A percentile compares a stretch with the other conserved stretches of the same genome.
phyloP scores from a whole-genome alignment of 92 coral and sea anemone species.

The Muricea muricata region DNA sequence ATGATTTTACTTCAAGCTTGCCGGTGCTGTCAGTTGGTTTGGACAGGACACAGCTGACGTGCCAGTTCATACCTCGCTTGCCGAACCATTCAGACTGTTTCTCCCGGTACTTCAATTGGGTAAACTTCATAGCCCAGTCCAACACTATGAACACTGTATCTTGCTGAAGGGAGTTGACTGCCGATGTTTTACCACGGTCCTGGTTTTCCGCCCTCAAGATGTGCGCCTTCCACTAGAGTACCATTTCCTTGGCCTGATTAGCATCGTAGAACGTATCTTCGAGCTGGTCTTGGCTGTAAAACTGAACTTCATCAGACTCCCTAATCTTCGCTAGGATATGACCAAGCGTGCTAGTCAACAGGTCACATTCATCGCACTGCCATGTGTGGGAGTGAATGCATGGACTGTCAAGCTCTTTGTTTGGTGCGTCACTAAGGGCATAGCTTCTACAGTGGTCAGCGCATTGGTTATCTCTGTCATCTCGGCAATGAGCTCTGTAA shows the following conservation, averaged over 20 bases:
- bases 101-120: slow-evolving; percentile 63
- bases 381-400: slow-evolving; percentile 55
- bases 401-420: slow-evolving; percentile 30
- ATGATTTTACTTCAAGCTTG: slow-evolving; percentile 52
- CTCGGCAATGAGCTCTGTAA: slow-evolving; percentile 71
- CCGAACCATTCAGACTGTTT: too few relatives aligned
- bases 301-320: slow-evolving; percentile 38
- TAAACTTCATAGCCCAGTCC: too few relatives aligned
- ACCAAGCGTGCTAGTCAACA: slow-evolving; percentile 33
- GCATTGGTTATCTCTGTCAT: slow-evolving; percentile 45
- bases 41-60: slow-evolving; percentile 66
- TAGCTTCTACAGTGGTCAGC: slow-evolving; percentile 66
- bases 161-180: slow-evolving; percentile 29
- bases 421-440: slow-evolving; percentile 63
- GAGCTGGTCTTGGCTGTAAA: slow-evolving; percentile 53
- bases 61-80: slow-evolving; percentile 74
- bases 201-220: slow-evolving; percentile 68
- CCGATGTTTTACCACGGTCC: slow-evolving; percentile 60
- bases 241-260: slow-evolving; percentile 48
- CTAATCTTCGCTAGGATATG: slow-evolving; percentile 21
- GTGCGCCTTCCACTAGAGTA: slow-evolving; percentile 70
- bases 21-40: slow-evolving; percentile 40
- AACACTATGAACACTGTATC: slow-evolving; percentile 43
- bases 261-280: slow-evolving; percentile 61
- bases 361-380: slow-evolving; percentile 43